These are phyloP conservation scores for Megastigmus dorsalis DNA, from an alignment of 2,888 invertebrate genomes.

Conservation along the genomic window DNA sequence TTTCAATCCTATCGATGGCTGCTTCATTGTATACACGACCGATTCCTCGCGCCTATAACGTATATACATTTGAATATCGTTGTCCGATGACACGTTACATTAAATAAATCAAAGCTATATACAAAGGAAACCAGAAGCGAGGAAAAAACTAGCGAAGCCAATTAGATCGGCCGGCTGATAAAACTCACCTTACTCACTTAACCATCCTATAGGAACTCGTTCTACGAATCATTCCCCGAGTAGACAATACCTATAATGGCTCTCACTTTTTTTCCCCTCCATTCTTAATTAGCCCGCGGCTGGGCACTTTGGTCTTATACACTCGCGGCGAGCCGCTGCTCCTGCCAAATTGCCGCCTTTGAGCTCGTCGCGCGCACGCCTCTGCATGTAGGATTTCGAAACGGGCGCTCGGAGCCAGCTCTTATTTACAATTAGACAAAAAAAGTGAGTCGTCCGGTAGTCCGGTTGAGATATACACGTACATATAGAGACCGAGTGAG, in stretches of 20 bases:
- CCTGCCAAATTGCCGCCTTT: conserved; percentile 30
- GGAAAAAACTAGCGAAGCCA: too few species aligned
- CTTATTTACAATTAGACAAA: conserved; percentile 40
- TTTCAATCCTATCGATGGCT: too few species aligned
- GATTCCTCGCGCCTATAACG: too few species aligned
- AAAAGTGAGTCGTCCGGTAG: conserved; percentile 25
- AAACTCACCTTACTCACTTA: too few species aligned
- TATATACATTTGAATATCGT: too few species aligned
- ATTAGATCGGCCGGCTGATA: neutral
- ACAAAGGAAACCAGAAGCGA: too few species aligned
- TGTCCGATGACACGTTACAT: too few species aligned
- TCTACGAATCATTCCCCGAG: conserved; percentile 29
- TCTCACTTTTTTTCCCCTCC: neutral
- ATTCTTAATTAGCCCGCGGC: conserved; percentile 28
- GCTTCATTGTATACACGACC: too few species aligned
- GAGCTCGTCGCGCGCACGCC: neutral
- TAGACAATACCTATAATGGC: neutral
- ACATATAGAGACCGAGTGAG: neutral
- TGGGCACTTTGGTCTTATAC: neutral
- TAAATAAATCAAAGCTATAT: too few species aligned
- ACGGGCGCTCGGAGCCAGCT: conserved; percentile 29
- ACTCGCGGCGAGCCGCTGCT: too few species aligned
- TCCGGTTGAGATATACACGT: conserved; percentile 4
- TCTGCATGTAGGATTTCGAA: neutral
- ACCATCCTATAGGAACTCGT: too few species aligned